phyloP scores from a whole-genome alignment of 1,140 invertebrate genomes.

The Drosophila athabasca region DNA sequence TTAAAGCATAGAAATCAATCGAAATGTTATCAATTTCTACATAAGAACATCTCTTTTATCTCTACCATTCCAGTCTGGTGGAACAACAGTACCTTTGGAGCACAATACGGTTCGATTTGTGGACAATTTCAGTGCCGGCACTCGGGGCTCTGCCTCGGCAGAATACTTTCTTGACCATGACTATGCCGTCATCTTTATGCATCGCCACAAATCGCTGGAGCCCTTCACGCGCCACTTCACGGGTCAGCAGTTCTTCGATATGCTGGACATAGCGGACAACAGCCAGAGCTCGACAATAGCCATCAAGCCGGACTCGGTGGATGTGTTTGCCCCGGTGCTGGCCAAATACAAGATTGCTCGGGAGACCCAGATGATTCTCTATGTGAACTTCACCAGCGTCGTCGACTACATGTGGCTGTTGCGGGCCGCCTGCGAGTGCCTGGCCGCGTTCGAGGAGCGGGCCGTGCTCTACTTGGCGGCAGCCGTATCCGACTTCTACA shows the following conservation, averaged over 20 bases:
- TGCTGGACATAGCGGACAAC: constrained; percentile 88
- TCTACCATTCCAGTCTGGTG: constrained; percentile 90
- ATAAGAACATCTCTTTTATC: background rate
- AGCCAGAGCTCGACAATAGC: constrained; percentile 86
- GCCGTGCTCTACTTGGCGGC: constrained; percentile 97
- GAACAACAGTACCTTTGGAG: constrained; percentile 98
- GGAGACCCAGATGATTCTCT: constrained; percentile 87
- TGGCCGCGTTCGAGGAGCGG: constrained; percentile 87
- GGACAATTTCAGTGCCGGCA: constrained; percentile 99
- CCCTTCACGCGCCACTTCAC: constrained; percentile 95
- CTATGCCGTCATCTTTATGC: constrained; percentile 92
- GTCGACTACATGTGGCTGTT: constrained; percentile 97
- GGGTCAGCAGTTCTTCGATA: constrained; percentile 91
- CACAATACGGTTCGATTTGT: constrained; percentile 98
- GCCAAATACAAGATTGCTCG: constrained; percentile 89
- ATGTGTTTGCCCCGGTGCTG: constrained; percentile 88
- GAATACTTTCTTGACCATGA: constrained; percentile 96
- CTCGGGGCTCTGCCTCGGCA: constrained; percentile 95
- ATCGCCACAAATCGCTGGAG: constrained; percentile 92
- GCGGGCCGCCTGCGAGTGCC: constrained; percentile 89
- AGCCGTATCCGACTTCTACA: constrained; percentile 99
- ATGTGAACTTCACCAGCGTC: constrained; percentile 92
- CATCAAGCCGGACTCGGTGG: constrained; percentile 89
- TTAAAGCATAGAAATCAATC: too few species aligned
- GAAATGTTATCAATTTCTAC: too few species aligned